Evolutionary conservation across 2,888 invertebrate species (phyloP), one percentile per base, ranked within the genome.

Genomic region (Acronicta leporina): DNA sequence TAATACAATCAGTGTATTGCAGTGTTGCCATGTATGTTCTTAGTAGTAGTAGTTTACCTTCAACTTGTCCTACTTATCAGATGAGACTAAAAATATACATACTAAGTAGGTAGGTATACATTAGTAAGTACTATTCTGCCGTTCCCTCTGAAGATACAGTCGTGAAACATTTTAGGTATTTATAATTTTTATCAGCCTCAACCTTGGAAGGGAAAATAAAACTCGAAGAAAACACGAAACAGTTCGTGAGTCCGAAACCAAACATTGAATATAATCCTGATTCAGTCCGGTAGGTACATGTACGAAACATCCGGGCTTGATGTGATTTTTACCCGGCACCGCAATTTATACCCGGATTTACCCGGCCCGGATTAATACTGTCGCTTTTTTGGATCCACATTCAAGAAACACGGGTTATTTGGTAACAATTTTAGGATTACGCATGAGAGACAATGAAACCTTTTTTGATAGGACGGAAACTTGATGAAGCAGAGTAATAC

Each of bases 341-440:
- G 70, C 75, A 75, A 82, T 81, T 81, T 80, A 81, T 80, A 75
- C 70, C 71, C 68, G 65, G 69, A 45, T 62, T 65, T 63, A 35
- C 41, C 60, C 73, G 62, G 53, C 48, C 67, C 63, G 79, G 82
- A 81, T 79, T 81, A 81, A 77, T 73, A 73, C 63, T 30, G 62
- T 51, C 65, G 61, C 63, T 74, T 66, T 64, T 75, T 71, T 48
- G 20, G 16, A 57, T 66, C 46, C 45, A 41, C 30, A 58, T 74
- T 64, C 61, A 72, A 65, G 55, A 56, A 51, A 67, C 50, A 42
- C 46, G 46, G 44, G 48, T 54, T 55, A 62, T 58, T 63, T 49
- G 40, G 14, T 13, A 40, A 20, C 14, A 33, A 44, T 59, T 53
- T 53, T 46, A 0, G 25, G 27, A 8, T 40, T 43, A 38, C 3